Evolutionary conservation across 2,888 invertebrate species (phyloP).

Genomic region (Scotopteryx bipunctaria): DNA sequence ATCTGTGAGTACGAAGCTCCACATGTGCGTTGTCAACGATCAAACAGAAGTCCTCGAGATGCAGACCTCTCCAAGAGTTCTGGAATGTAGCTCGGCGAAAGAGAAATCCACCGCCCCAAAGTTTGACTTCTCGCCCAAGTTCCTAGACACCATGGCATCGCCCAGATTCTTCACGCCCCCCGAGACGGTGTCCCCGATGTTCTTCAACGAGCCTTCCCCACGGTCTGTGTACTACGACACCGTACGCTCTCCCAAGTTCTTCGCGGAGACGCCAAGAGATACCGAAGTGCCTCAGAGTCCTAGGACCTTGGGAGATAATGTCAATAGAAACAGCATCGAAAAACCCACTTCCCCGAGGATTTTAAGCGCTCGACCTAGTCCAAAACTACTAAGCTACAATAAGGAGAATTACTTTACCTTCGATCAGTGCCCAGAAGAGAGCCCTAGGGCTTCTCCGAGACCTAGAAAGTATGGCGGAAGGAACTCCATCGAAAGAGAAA

Average conservation of each 20-base stretch:
- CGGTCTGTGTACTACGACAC: constrained; percentile 76
- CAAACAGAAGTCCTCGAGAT: constrained; percentile 66
- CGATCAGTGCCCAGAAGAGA: constrained; percentile 60
- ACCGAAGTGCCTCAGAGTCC: constrained; percentile 70
- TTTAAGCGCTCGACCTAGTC: constrained; percentile 66
- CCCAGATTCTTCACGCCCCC: constrained; percentile 77
- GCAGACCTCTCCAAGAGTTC: constrained; percentile 70
- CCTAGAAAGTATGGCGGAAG: constrained; percentile 71
- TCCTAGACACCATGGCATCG: constrained; percentile 65
- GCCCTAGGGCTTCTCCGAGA: constrained; percentile 54
- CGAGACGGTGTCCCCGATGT: constrained; percentile 71
- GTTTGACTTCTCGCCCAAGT: constrained; percentile 76
- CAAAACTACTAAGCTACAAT: constrained; percentile 70
- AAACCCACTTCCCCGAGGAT: constrained; percentile 69
- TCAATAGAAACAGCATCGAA: constrained; percentile 69
- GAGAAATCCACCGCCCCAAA: constrained; percentile 68
- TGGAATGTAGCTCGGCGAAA: constrained; percentile 73
- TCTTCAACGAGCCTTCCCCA: constrained; percentile 73
- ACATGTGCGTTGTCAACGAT: constrained; percentile 68
- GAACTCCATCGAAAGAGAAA: constrained; percentile 72
- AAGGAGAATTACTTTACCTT: constrained; percentile 79
- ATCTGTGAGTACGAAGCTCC: constrained; percentile 72
- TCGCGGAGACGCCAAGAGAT: constrained; percentile 70
- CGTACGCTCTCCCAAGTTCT: constrained; percentile 74
- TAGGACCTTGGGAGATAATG: constrained; percentile 60